Percentiles rank a stretch among this genome's conserved stretches.
phyloP scores from a whole-genome alignment of 2,888 invertebrate genomes.

The Andrena minutula region DNA sequence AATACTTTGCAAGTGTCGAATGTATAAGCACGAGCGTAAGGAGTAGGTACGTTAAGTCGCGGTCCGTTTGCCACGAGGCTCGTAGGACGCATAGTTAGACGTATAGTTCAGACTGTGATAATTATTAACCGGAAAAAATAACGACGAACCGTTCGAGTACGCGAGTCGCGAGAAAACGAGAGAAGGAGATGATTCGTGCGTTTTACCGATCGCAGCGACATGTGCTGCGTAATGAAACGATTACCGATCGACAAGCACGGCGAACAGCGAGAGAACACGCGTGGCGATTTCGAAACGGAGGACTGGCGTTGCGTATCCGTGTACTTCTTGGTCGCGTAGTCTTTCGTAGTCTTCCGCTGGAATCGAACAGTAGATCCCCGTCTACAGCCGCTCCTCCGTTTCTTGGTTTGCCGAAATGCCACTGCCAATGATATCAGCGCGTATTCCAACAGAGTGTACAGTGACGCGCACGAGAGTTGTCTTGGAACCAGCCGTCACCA shows the following conservation, averaged over 20 bases:
- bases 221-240: too few species aligned
- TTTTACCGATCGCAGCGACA: background rate
- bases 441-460: background rate
- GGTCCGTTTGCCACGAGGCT: slow-evolving; percentile 41
- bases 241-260: background rate
- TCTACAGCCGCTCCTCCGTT: slow-evolving; percentile 29
- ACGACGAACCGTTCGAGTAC: slow-evolving; percentile 12
- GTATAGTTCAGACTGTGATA: slow-evolving; percentile 84
- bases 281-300: slow-evolving; percentile 3
- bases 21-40: slow-evolving; percentile 24
- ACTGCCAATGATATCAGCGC: slow-evolving; percentile 73
- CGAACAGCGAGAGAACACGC: background rate
- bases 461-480: too few species aligned
- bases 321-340: background rate
- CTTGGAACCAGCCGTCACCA: too few species aligned
- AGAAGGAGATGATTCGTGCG: background rate
- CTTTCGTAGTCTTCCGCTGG: slow-evolving; percentile 61
- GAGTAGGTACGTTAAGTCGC: slow-evolving; percentile 53
- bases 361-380: background rate
- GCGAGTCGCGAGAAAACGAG: slow-evolving; percentile 37
- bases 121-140: slow-evolving; percentile 77
- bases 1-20: slow-evolving; percentile 61
- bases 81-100: slow-evolving; percentile 69
- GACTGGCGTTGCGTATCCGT: background rate
- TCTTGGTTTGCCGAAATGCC: slow-evolving; percentile 39